Evolutionary conservation across 2,888 invertebrate species (phyloP), one percentile per base, ranked within the genome.

Genomic region (Leptinotarsa peninsularis): DNA sequence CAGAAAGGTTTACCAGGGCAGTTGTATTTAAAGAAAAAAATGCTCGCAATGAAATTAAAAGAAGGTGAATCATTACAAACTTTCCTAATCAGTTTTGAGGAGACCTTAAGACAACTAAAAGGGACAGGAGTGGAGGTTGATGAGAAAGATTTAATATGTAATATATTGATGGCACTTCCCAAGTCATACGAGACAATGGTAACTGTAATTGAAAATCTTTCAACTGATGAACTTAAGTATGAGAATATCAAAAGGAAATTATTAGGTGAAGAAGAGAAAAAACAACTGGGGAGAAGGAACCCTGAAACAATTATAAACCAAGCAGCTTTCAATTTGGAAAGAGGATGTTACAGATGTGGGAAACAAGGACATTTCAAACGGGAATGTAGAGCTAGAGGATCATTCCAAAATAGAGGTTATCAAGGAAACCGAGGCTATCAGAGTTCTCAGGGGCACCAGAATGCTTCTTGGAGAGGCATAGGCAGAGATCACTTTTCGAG

Each of bases 111-210:
- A 21, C 67, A 67, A 18, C 17, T 67, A 21, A 67, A 67, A 21
- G 52, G 33, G 5, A 13, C 67, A 50, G 67, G 52, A 15, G 52
- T 67, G 21, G 15, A 17, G 10, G 21, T 50, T n/a, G 67, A 67
- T 3, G 67, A 67, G 18, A 17, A 67, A 49, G 49, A 67, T 18
- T 21, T 74, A 43, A 74, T 77, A 15, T 80, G 77, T 56, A 80
- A 76, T 67, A 60, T 80, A 21, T 68, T 80, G 67, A 67, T 79
- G 66, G 63, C 67, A n/a, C 66, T 79, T 50, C 80, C 78, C 49
- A 77, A 76, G 49, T 75, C 79, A 14, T 81, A 76, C 73, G 79
- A 81, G 60, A 81, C 78, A 18, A 72, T 79, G 14, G 76, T 78
- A 4, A 74, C 79, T 21, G 73, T 79, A 10, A 75, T 79, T 27